Evolutionary conservation across 2,888 invertebrate genomes (phyloP).

Genomic region (Cryptocheilus praepositus): DNA sequence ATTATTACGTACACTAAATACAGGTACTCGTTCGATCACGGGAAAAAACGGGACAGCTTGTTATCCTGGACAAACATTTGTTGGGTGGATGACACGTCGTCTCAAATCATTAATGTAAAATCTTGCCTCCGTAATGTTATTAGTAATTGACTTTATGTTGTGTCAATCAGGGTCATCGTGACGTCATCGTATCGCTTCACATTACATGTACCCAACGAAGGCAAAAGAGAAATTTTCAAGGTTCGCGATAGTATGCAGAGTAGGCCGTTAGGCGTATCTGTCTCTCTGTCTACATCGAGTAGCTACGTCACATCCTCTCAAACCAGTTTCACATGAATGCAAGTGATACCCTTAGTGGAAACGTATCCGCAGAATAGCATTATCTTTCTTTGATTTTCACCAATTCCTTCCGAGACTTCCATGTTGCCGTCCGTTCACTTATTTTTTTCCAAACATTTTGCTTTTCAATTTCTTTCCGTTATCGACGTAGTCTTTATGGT

Average conservation of each 20-base stretch:
- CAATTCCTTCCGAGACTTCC: constrained; percentile 36
- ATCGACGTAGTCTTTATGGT: too few species aligned
- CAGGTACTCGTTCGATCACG: too few species aligned
- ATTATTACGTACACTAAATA: constrained; percentile 47
- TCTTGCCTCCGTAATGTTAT: too few species aligned
- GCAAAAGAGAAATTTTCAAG: constrained; percentile 62
- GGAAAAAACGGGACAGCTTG: too few species aligned
- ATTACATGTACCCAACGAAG: too few species aligned
- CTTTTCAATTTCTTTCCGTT: not conserved
- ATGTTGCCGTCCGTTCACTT: not conserved
- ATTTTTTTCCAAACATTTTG: not conserved
- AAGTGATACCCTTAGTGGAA: constrained; percentile 63
- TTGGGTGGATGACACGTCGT: too few species aligned
- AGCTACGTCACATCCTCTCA: constrained; percentile 69
- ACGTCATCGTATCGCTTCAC: too few species aligned
- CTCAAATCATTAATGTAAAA: too few species aligned
- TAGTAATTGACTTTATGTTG: too few species aligned
- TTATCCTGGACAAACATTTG: too few species aligned
- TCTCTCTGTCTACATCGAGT: constrained; percentile 15
- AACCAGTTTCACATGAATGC: constrained; percentile 71
- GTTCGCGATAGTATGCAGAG: constrained; percentile 41
- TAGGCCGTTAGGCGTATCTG: constrained; percentile 26
- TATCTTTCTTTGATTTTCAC: constrained; percentile 43
- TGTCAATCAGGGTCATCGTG: too few species aligned
- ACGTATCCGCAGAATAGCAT: constrained; percentile 58